Evolutionary conservation across 1,140 invertebrate genomes (phyloP), one percentile per base, ranked within the genome.

Genomic region (Maconellicoccus hirsutus): DNA sequence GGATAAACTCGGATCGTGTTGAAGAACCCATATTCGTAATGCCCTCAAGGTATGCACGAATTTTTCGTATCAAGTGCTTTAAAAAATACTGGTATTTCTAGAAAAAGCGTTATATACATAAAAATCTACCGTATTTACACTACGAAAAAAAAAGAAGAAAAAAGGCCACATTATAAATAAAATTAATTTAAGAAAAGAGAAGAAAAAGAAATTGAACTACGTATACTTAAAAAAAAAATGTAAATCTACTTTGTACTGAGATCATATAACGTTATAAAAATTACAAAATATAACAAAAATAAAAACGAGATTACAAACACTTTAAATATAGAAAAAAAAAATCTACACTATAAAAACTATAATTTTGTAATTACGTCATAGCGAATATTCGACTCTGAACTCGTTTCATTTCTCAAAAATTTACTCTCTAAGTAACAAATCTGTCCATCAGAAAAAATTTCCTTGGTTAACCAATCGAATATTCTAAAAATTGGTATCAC

Each of bases 301-400:
- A 66, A 66, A 66, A 66, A 66, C 25, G 61, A 66, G 61, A 66
- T 66, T 66, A 66, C 61, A 66, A 66, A 66, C 61, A 25, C 25
- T 25, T 66, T 25, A 25, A 66, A 25, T n/a, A 66, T 66, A 23
- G 61, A 66, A 66, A 66, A 66, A 66, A 66, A 66, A 26, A 66
- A 10, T 26, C 21, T 66, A 66, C 10, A 66, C 22, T 16, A 66
- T 23, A 16, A 52, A 52, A 52, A 52, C n/a, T 52, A n/a, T n/a
- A 52, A 52, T 52, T 16, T 8, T 52, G 42, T 8, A 16, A 52
- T 52, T 52, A 52, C 42, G 42, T 52, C 42, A 19, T 52, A 3
- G 42, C n/a, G n/a, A 52, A 52, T 8, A 8, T 52, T 52, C 42
- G 42, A 52, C 6, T 52, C n/a, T 12, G 29, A 52, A 3, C 42